phyloP scores from a whole-genome alignment of 2,797 vertebrate species.

The Chelmon rostratus region DNA sequence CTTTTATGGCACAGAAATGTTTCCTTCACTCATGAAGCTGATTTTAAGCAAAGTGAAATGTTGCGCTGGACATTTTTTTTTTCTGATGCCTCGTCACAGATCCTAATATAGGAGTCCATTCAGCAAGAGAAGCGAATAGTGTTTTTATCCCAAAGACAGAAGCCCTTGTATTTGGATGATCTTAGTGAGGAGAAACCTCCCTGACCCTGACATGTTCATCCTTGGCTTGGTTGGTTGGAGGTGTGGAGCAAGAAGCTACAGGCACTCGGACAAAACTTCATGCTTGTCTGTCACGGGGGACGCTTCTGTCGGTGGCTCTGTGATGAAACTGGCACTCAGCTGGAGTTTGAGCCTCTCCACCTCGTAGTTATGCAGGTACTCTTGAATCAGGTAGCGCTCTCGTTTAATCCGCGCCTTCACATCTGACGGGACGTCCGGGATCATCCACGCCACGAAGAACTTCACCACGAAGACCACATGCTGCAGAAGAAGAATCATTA shows the following conservation, averaged over 20 bases:
- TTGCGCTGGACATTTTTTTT: slow-evolving; percentile 8
- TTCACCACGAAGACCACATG: slow-evolving; percentile 95
- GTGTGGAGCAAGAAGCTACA: slow-evolving; percentile 53
- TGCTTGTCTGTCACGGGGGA: slow-evolving; percentile 66
- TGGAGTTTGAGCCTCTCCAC: slow-evolving; percentile 91
- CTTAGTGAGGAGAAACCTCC: slow-evolving; percentile 7
- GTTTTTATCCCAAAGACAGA: slow-evolving; percentile 34
- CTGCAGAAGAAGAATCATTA: slow-evolving; percentile 70
- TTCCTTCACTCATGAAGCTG: slow-evolving; percentile 6
- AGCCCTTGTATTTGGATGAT: slow-evolving; percentile 57
- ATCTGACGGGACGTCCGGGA: slow-evolving; percentile 93
- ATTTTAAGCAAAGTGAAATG: slow-evolving; percentile 30
- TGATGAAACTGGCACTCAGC: slow-evolving; percentile 83
- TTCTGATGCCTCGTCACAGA: slow-evolving; percentile 16
- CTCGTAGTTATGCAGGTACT: slow-evolving; percentile 94
- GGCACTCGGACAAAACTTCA: slow-evolving; percentile 77
- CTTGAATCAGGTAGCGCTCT: slow-evolving; percentile 93
- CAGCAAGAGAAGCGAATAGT: slow-evolving; percentile 33
- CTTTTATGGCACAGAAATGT: slow-evolving; percentile 37
- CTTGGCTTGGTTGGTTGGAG: slow-evolving; percentile 19
- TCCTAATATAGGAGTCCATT: slow-evolving; percentile 69
- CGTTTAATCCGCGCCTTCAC: slow-evolving; percentile 92
- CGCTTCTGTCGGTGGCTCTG: slow-evolving; percentile 66
- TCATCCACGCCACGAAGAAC: slow-evolving; percentile 97
- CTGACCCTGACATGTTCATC: slow-evolving; percentile 1